Conservation (phyloP, 2,888 invertebrate species). For the Disparrhopalites patrizii region DNA sequence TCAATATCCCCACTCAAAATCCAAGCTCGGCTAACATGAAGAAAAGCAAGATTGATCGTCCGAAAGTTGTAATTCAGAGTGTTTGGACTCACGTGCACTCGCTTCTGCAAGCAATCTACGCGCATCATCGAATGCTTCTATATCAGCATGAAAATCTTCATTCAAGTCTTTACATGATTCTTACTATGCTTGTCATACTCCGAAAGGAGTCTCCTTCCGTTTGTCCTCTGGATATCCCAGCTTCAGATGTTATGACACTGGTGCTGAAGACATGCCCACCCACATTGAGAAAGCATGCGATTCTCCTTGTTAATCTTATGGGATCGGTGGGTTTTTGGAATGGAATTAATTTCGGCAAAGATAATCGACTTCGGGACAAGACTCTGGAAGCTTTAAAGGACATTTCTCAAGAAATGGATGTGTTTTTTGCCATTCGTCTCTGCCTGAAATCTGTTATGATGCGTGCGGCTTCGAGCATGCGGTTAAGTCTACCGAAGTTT, state of each 20-base stretch:
- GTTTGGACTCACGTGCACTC: constrained; percentile 30
- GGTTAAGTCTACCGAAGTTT: constrained; percentile 16
- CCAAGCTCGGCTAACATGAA: constrained; percentile 25
- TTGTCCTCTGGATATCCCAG: constrained; percentile 14
- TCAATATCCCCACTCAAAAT: no score
- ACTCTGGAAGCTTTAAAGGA: constrained; percentile 6
- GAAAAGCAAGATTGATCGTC: constrained; percentile 16
- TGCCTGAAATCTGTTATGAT: constrained; percentile 30
- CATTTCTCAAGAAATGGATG: constrained; percentile 41
- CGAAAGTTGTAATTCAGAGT: constrained; percentile 25
- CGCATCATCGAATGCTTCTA: background rate
- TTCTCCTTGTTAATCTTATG: constrained; percentile 24
- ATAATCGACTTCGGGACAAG: background rate
- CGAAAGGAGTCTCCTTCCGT: constrained; percentile 40
- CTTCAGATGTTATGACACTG: background rate
- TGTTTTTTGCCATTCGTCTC: constrained; percentile 31
- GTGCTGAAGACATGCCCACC: constrained; percentile 18
- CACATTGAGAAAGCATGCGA: constrained; percentile 22
- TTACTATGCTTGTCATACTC: constrained; percentile 36
- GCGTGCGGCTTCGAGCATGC: background rate
- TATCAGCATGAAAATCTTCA: constrained; percentile 41
- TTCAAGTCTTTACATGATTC: constrained; percentile 38
- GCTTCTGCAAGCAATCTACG: constrained; percentile 16
- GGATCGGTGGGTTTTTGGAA: constrained; percentile 1
- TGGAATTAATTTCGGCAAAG: background rate